These are phyloP conservation scores for Maniola jurtina DNA, from an alignment of 1,140 invertebrate genomes.

Conservation along the genomic window DNA sequence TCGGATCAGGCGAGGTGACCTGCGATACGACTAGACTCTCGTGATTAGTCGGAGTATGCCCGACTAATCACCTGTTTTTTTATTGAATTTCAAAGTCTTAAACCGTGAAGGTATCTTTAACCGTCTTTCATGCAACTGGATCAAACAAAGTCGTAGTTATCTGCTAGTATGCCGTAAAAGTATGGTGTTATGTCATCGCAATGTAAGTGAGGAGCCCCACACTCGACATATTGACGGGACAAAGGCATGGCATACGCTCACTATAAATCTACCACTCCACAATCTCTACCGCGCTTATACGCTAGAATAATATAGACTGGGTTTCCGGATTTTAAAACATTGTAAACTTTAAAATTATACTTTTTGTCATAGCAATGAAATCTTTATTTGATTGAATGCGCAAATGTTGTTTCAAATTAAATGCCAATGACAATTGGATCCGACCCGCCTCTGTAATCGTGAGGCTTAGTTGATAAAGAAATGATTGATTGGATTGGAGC, in stretches of 20 bases:
- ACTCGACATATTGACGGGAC: slow-evolving; percentile 71
- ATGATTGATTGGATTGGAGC: slow-evolving; percentile 28
- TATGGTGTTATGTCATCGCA: slow-evolving; percentile 55
- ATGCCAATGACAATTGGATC: slow-evolving; percentile 35
- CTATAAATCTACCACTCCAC: slow-evolving; percentile 59
- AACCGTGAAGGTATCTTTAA: no score
- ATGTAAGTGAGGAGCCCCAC: slow-evolving; percentile 39
- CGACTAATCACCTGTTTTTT: no score
- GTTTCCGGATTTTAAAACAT: slow-evolving; percentile 2
- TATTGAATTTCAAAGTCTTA: no score
- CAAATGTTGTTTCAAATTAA: slow-evolving; percentile 14
- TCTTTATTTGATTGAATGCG: not conserved
- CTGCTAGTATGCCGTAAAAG: slow-evolving; percentile 29
- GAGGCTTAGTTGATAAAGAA: slow-evolving; percentile 34
- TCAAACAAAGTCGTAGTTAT: not conserved
- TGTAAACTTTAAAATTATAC: not conserved
- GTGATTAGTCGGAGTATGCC: no score
- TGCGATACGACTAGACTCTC: no score
- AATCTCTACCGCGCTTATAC: slow-evolving; percentile 22
- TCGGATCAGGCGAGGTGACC: no score
- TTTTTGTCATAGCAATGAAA: not conserved
- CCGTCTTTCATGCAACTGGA: no score
- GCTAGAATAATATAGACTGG: slow-evolving; percentile 47
- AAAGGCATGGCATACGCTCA: slow-evolving; percentile 57
- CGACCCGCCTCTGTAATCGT: slow-evolving; percentile 34